A percentile compares a stretch with the other conserved stretches of the same genome.
Evolutionary conservation across 2,113 vertebrate species (phyloP).

Genomic region (Macroglossus sobrinus): DNA sequence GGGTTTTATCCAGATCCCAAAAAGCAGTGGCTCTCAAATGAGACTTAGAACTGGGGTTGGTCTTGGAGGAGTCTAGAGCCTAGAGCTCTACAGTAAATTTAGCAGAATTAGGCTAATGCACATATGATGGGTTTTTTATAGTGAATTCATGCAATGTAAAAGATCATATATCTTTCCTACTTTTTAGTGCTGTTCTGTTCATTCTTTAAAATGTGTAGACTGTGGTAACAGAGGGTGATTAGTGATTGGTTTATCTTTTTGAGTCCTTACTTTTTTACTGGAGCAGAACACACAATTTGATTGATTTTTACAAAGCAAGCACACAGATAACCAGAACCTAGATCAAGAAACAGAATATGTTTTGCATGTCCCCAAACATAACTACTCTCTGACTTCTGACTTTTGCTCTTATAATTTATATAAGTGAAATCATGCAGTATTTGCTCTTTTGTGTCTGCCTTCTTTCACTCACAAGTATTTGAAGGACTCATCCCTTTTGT

Average conservation of each 20-base stretch:
- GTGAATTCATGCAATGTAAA: neutral
- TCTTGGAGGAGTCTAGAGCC: neutral
- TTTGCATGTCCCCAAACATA: too few species aligned
- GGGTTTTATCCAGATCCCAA: neutral
- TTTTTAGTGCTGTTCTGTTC: neutral
- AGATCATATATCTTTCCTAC: neutral
- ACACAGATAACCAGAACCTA: neutral
- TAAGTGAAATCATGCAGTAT: neutral
- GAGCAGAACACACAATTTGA: neutral
- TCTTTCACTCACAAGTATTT: neutral
- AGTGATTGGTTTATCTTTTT: neutral
- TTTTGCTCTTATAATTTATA: neutral
- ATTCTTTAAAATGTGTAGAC: neutral
- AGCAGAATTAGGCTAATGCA: neutral
- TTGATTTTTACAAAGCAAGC: neutral
- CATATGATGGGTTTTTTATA: too few species aligned
- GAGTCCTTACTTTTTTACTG: neutral
- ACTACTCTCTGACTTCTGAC: neutral
- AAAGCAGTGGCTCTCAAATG: neutral
- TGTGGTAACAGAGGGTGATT: neutral
- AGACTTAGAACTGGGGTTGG: neutral
- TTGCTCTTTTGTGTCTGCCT: neutral
- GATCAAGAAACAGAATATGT: neutral
- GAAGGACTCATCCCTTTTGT: neutral
- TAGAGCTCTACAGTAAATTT: neutral